These are phyloP conservation scores for Tineola bisselliella DNA, from an alignment of 2,888 invertebrate genomes.

Conservation along the genomic window DNA sequence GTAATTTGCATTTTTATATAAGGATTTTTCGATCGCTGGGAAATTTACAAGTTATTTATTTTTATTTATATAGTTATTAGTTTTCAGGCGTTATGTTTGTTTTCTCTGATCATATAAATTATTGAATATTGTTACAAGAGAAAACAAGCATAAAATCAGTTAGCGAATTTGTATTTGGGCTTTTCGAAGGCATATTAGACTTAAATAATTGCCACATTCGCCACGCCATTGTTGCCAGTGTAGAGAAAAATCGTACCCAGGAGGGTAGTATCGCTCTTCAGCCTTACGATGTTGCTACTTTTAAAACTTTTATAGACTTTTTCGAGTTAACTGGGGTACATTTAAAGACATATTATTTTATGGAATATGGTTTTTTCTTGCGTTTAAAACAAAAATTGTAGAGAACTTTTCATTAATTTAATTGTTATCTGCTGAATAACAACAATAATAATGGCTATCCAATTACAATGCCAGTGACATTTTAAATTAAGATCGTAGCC, in stretches of 20 bases:
- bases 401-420: background rate
- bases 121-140: too few relatives aligned
- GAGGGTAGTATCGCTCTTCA: conserved; percentile 9
- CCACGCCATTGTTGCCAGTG: background rate
- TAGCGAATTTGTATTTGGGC: background rate
- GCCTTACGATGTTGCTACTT: background rate
- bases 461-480: conserved; percentile 12
- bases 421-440: background rate
- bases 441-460: conserved; percentile 1
- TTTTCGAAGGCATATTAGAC: background rate
- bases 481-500: conserved; percentile 11
- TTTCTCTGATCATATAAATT: too few relatives aligned
- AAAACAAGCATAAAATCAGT: background rate
- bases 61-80: too few relatives aligned
- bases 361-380: too few relatives aligned
- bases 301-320: background rate
- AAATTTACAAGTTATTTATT: too few relatives aligned
- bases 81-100: too few relatives aligned
- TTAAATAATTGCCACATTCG: conserved; percentile 4
- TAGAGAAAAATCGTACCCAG: background rate
- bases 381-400: too few relatives aligned
- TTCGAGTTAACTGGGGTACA: background rate
- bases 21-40: too few relatives aligned
- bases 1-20: too few relatives aligned
- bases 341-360: background rate